phyloP scores from a whole-genome alignment of 2,888 invertebrate genomes.

The Lepas anatifera region DNA sequence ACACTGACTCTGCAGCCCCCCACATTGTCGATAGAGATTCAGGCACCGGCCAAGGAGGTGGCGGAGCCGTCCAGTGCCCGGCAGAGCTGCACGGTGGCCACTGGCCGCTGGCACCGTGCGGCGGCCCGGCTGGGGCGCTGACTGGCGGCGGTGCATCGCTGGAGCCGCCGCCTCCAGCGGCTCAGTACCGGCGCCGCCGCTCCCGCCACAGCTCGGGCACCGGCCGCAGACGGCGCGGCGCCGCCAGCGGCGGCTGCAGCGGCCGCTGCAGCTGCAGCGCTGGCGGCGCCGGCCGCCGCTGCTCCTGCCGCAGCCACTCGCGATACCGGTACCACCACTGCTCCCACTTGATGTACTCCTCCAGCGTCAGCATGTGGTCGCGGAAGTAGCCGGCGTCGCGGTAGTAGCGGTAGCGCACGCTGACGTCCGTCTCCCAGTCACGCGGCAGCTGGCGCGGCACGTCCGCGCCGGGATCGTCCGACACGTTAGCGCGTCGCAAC shows the following conservation, averaged over 20 bases:
- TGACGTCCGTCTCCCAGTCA: slow-evolving; percentile 64
- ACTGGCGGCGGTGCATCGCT: too few species aligned
- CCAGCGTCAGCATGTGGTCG: slow-evolving; percentile 49
- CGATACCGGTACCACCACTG: slow-evolving; percentile 92
- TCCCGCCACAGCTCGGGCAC: background rate
- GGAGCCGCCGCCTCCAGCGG: too few species aligned
- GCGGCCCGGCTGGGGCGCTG: too few species aligned
- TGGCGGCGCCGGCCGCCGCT: slow-evolving; percentile 26
- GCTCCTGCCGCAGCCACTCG: slow-evolving; percentile 72
- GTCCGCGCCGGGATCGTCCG: slow-evolving; percentile 24
- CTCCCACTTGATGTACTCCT: slow-evolving; percentile 85
- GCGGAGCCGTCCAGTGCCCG: too few species aligned
- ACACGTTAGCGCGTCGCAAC: slow-evolving; percentile 22
- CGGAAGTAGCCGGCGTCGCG: slow-evolving; percentile 73
- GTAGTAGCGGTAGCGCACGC: slow-evolving; percentile 61
- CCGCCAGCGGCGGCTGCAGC: background rate
- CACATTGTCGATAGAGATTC: too few species aligned
- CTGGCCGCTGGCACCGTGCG: too few species aligned
- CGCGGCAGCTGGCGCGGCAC: slow-evolving; percentile 26
- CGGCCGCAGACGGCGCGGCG: slow-evolving; percentile 1
- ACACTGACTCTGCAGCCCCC: too few species aligned
- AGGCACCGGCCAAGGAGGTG: too few species aligned
- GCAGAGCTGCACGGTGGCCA: too few species aligned
- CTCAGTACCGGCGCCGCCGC: background rate
- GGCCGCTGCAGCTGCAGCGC: background rate